A percentile compares a stretch with the other conserved stretches of the same genome.
Evolutionary conservation across 2,113 vertebrate genomes (phyloP).

Genomic region (Dipodomys stephensi): DNA sequence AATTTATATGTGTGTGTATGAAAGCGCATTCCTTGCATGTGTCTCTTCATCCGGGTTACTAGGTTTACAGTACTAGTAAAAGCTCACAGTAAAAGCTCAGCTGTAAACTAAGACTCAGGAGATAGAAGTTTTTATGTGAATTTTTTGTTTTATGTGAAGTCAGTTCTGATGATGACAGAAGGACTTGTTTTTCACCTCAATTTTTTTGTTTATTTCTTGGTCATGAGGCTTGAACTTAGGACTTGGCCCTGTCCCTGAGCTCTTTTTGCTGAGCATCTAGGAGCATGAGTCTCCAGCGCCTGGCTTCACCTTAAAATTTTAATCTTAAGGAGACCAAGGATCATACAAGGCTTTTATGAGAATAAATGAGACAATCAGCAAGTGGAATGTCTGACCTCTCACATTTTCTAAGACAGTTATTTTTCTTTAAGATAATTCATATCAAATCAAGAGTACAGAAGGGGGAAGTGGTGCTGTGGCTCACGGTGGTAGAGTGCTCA

Average conservation of each 20-base stretch:
- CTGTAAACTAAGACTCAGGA: neutral
- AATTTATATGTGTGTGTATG: too few relatives aligned
- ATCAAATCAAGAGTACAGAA: neutral
- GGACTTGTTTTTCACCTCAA: neutral
- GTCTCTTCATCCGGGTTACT: neutral
- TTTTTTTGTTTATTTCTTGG: too few relatives aligned
- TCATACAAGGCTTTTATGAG: neutral
- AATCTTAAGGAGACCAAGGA: neutral
- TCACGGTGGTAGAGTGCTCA: too few relatives aligned
- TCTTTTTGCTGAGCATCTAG: too few relatives aligned
- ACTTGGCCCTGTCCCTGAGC: too few relatives aligned
- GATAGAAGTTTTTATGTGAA: neutral
- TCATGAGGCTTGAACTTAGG: too few relatives aligned
- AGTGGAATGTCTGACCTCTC: neutral
- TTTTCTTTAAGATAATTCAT: neutral
- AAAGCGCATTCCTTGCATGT: neutral
- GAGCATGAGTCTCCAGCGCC: too few relatives aligned
- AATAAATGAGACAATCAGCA: neutral
- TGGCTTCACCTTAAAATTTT: too few relatives aligned
- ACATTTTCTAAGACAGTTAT: neutral
- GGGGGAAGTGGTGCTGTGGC: neutral
- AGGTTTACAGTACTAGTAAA: neutral
- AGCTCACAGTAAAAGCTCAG: neutral
- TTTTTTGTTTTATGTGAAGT: neutral
- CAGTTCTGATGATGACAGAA: neutral